A percentile compares a stretch with the other conserved stretches of the same genome.
These are phyloP conservation scores for Atlantisia rogersi DNA, from an alignment of 2,113 vertebrate genomes.

Conservation along the genomic window DNA sequence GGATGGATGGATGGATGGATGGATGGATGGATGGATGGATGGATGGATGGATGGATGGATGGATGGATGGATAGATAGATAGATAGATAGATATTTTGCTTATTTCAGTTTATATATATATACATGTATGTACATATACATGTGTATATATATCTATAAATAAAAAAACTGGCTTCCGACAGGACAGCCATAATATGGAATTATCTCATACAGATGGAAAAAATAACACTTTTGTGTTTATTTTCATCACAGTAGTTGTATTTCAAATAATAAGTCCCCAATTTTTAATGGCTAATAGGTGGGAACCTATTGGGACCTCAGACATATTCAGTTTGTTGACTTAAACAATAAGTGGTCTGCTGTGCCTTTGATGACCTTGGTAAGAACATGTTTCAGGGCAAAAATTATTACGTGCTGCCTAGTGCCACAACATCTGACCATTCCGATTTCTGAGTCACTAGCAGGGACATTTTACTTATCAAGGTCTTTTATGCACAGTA, in stretches of 20 bases:
- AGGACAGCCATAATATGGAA: neutral
- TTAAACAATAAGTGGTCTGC: neutral
- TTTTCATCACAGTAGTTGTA: neutral
- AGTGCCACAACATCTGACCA: neutral
- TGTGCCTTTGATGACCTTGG: neutral
- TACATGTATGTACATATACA: no score
- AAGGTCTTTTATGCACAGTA: neutral
- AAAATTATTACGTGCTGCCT: neutral
- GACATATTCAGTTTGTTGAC: fast-evolving
- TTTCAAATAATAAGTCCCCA: neutral
- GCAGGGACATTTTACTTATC: fast-evolving
- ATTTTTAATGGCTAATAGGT: neutral
- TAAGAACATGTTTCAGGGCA: neutral
- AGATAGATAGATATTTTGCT: no score
- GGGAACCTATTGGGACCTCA: neutral
- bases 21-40: no score
- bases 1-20: no score
- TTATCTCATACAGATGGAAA: neutral
- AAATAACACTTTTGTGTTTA: neutral
- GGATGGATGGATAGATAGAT: no score
- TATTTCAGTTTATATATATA: neutral
- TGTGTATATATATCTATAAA: no score
- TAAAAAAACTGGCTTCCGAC: neutral
- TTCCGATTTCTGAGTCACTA: neutral
- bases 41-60: no score